phyloP scores from a whole-genome alignment of 1,140 invertebrate species.

The Littorina saxatilis region DNA sequence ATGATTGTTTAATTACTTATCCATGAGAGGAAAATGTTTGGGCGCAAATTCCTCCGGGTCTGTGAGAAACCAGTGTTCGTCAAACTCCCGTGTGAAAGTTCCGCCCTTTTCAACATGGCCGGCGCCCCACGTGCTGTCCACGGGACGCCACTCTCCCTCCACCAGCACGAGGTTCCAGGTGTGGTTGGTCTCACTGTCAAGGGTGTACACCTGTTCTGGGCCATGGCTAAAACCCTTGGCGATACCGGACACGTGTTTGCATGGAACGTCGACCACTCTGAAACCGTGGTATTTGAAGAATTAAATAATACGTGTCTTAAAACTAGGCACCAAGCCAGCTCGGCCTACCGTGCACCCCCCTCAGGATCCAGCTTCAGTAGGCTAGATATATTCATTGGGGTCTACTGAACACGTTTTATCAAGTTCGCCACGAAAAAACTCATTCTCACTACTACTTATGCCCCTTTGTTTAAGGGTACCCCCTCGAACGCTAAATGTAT shows the following conservation, averaged over 20 bases:
- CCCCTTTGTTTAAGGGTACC: too few species aligned
- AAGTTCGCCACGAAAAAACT: too few species aligned
- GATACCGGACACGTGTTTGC: conserved; percentile 98
- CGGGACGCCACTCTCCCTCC: conserved; percentile 62
- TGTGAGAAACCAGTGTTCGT: conserved; percentile 76
- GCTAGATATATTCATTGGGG: too few species aligned
- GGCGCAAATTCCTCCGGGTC: conserved; percentile 77
- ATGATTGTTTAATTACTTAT: not conserved
- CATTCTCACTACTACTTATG: too few species aligned
- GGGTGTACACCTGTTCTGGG: conserved; percentile 94
- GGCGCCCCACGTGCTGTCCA: conserved; percentile 76
- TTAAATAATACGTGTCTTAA: not conserved
- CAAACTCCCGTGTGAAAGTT: conserved; percentile 53
- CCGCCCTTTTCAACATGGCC: conserved; percentile 57
- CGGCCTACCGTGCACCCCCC: too few species aligned
- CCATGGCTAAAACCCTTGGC: conserved; percentile 98
- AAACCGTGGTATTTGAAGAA: not conserved
- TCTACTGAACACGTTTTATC: too few species aligned
- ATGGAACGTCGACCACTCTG: conserved; percentile 87
- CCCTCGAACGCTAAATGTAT: too few species aligned
- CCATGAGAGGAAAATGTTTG: conserved; percentile 77
- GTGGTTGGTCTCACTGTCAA: conserved; percentile 85
- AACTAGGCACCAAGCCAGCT: too few species aligned
- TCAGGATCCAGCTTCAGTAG: too few species aligned
- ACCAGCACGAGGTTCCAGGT: conserved; percentile 67